Evolutionary conservation across 2,113 vertebrate genomes (phyloP).

Genomic region (Pteruthius melanotis): DNA sequence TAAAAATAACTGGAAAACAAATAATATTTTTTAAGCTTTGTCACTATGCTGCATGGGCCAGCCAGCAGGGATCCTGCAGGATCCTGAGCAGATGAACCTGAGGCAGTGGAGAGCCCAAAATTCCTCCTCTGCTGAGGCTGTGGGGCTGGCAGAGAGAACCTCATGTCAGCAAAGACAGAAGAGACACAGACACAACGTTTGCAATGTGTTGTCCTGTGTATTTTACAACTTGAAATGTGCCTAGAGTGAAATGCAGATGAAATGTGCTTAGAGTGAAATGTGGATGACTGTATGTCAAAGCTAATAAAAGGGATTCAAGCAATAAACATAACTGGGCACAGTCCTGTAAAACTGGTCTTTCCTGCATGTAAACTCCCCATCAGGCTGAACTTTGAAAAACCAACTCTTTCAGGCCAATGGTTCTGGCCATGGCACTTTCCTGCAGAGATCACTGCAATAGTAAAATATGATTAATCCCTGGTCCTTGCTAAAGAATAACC

Average conservation of each 20-base stretch:
- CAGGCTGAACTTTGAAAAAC: neutral
- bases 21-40: neutral
- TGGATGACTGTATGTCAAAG: constrained; percentile 10
- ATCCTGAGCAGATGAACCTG: neutral
- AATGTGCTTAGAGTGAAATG: neutral
- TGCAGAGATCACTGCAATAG: neutral
- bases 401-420: neutral
- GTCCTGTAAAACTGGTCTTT: constrained; percentile 27
- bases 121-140: neutral
- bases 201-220: neutral
- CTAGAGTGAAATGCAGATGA: constrained; percentile 7
- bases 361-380: neutral
- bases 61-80: neutral
- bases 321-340: neutral
- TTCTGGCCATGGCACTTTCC: neutral
- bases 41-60: neutral
- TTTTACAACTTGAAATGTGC: neutral
- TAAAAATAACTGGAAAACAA: neutral
- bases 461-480: neutral
- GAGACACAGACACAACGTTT: neutral
- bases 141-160: neutral
- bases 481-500: neutral
- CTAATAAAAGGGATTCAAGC: constrained; percentile 21
- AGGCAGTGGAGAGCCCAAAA: neutral
- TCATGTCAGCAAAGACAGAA: neutral